These are phyloP conservation scores for Cryptotis parvus DNA, from an alignment of 2,113 vertebrate genomes.

Conservation along the genomic window DNA sequence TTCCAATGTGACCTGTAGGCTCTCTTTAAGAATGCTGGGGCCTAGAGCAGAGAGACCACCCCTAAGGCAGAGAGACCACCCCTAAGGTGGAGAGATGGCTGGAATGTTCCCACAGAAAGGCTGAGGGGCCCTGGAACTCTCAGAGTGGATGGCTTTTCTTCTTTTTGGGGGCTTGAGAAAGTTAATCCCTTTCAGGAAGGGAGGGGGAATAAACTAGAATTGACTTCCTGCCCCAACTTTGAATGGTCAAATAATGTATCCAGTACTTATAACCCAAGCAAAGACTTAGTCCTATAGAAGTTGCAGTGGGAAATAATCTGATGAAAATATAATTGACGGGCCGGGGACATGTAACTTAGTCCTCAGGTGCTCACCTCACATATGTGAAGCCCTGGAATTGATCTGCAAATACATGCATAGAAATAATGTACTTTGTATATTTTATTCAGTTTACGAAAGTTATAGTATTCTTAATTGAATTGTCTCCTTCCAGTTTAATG, in stretches of 20 bases:
- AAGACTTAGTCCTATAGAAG: background rate
- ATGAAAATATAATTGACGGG: background rate
- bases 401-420: too few species aligned
- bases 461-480: background rate
- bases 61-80: background rate
- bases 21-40: background rate
- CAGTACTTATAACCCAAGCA: background rate
- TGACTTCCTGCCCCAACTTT: constrained; percentile 7
- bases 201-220: background rate
- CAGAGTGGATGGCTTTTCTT: background rate
- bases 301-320: too few species aligned
- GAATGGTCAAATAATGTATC: background rate
- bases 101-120: background rate
- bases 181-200: background rate
- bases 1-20: background rate
- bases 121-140: background rate
- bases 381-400: too few species aligned
- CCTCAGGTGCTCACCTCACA: too few species aligned
- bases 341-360: too few species aligned
- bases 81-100: background rate
- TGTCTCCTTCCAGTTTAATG: background rate
- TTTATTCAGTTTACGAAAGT: background rate
- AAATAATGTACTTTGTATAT: too few species aligned
- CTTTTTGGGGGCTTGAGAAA: background rate
- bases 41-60: background rate